These are phyloP conservation scores for Hirtodrosophila confusa DNA, from an alignment of 2,888 invertebrate genomes.

Conservation along the genomic window DNA sequence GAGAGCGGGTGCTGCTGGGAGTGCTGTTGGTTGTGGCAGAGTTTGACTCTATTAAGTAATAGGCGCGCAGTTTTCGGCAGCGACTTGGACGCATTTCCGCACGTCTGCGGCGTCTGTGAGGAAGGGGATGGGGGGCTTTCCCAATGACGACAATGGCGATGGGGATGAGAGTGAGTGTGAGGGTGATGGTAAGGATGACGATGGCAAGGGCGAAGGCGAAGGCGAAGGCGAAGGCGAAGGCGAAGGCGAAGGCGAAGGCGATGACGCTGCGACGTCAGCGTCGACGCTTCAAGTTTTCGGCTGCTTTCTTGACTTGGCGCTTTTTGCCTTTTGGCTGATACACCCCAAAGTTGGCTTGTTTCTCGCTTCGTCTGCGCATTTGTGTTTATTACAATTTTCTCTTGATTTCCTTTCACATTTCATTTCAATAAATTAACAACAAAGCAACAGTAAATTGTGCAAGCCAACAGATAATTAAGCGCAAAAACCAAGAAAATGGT, in stretches of 20 bases:
- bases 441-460: constrained; percentile 68
- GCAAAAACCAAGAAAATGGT: constrained; percentile 53
- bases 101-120: constrained; percentile 16
- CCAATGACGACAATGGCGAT: constrained; percentile 26
- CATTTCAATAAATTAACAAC: constrained; percentile 79
- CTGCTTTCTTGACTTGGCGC: constrained; percentile 11
- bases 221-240: no score
- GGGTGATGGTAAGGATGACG: no score
- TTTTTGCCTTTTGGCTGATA: neutral
- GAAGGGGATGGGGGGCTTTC: constrained; percentile 14
- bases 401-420: constrained; percentile 76
- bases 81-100: constrained; percentile 36
- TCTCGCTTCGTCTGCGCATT: neutral
- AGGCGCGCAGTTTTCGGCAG: constrained; percentile 69
- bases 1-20: constrained; percentile 34
- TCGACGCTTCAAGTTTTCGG: constrained; percentile 17
- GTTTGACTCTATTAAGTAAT: constrained; percentile 75
- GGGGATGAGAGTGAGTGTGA: neutral
- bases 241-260: no score
- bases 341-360: neutral
- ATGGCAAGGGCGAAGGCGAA: no score
- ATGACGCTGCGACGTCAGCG: no score
- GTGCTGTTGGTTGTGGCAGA: constrained; percentile 40
- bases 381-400: constrained; percentile 58
- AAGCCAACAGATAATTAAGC: constrained; percentile 60